A percentile compares a stretch with the other conserved stretches of the same genome.
These are phyloP conservation scores for Heterochromis multidens DNA, from an alignment of 2,113 vertebrate species.

Conservation along the genomic window DNA sequence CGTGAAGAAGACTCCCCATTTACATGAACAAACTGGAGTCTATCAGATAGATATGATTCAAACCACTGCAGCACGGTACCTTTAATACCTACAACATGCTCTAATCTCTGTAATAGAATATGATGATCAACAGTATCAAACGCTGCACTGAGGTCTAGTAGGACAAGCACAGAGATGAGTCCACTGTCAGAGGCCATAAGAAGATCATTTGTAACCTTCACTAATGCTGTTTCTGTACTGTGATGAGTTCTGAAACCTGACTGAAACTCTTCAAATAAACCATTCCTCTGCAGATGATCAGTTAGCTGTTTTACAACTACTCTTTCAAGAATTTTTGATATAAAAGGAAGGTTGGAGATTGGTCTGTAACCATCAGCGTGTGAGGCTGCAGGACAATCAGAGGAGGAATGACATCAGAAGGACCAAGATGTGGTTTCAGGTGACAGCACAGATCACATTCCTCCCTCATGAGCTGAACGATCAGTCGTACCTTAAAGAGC, in stretches of 20 bases:
- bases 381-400: not conserved
- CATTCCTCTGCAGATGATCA: no score
- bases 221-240: no score
- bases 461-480: no score
- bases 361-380: not conserved
- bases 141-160: no score
- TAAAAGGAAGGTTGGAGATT: no score
- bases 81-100: not conserved
- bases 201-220: no score
- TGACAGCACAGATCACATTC: not conserved
- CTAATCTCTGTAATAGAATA: not conserved
- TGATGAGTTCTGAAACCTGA: not conserved
- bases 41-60: not conserved
- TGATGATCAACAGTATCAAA: fast-evolving
- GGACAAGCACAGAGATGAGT: not conserved
- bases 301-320: no score
- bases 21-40: fast-evolving
- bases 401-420: not conserved
- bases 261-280: not conserved
- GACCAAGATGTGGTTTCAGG: not conserved
- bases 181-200: not conserved
- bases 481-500: no score
- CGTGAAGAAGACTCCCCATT: not conserved
- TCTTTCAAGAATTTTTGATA: not conserved
- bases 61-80: fast-evolving